Evolutionary conservation across 1,140 invertebrate genomes (phyloP).

Genomic region (Drosophila teissieri): DNA sequence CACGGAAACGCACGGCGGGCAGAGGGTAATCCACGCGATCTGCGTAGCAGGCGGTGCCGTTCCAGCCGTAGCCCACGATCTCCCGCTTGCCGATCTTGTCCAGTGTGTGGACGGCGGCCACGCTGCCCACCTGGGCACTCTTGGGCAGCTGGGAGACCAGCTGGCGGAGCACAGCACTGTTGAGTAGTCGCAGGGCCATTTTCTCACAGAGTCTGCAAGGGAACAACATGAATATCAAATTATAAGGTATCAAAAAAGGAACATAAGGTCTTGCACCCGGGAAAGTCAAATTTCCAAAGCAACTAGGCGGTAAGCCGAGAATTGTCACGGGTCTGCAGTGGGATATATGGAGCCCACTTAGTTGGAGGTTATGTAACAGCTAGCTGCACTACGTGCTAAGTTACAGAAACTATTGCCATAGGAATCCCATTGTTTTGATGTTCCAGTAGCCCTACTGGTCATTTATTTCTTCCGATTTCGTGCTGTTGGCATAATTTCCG

Average conservation of each 20-base stretch:
- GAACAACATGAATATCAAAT: neutral
- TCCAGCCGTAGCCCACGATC: constrained; percentile 95
- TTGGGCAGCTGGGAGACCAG: constrained; percentile 65
- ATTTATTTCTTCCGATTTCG: constrained; percentile 11
- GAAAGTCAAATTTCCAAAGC: too few species aligned
- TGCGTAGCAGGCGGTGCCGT: constrained; percentile 91
- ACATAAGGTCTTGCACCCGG: too few species aligned
- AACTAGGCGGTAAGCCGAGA: constrained; percentile 60
- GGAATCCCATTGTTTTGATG: neutral
- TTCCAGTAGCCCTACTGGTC: neutral
- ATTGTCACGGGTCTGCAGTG: constrained; percentile 30
- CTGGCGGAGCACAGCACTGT: constrained; percentile 68
- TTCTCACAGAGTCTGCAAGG: constrained; percentile 15
- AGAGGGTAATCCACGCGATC: constrained; percentile 93
- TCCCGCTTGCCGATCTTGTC: constrained; percentile 93
- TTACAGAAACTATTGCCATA: constrained; percentile 15
- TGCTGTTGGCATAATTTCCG: constrained; percentile 7
- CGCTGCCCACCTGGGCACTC: constrained; percentile 64
- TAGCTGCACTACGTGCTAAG: constrained; percentile 5
- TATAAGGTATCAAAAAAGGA: too few species aligned
- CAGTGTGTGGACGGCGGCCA: constrained; percentile 76
- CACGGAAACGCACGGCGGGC: constrained; percentile 95
- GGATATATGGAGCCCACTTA: constrained; percentile 4
- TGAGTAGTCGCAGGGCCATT: constrained; percentile 81
- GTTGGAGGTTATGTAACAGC: constrained; percentile 35